These are phyloP conservation scores for Propithecus perrieri DNA, from an alignment of 2,797 vertebrate species.

Conservation along the genomic window DNA sequence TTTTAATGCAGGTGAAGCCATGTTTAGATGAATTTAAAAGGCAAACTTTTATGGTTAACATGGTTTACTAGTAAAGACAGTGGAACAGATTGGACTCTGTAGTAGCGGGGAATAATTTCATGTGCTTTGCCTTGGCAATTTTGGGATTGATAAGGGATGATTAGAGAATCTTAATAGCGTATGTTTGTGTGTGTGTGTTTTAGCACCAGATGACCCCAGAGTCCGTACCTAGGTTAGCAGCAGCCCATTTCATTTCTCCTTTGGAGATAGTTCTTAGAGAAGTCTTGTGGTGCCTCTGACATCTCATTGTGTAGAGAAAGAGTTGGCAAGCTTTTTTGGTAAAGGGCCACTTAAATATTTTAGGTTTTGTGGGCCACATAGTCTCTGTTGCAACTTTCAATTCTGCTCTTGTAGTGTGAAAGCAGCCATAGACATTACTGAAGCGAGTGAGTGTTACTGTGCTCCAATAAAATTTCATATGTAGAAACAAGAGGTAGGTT, in stretches of 20 bases:
- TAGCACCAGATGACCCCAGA: not conserved
- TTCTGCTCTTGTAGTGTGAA: conserved; percentile 3
- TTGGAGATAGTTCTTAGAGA: conserved; percentile 2
- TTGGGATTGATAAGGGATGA: not conserved
- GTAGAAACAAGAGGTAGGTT: not conserved
- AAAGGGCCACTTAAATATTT: conserved; percentile 26
- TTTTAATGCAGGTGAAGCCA: not conserved
- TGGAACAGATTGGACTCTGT: not conserved
- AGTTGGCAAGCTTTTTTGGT: not conserved
- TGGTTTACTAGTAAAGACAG: conserved; percentile 22
- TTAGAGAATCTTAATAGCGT: not conserved
- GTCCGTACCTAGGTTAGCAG: not conserved
- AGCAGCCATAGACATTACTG: not conserved
- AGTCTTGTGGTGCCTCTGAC: not conserved
- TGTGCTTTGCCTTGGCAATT: not conserved
- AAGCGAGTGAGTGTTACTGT: not conserved
- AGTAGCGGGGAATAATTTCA: not conserved
- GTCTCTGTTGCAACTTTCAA: not conserved
- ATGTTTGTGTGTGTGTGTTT: not conserved
- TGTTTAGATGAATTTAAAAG: not conserved
- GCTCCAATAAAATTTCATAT: not conserved
- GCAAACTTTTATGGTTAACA: not conserved
- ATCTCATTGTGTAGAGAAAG: not conserved
- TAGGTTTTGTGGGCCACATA: not conserved
- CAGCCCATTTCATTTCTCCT: not conserved